phyloP scores from a whole-genome alignment of 2,113 vertebrate species.

The Cnemophilus loriae region DNA sequence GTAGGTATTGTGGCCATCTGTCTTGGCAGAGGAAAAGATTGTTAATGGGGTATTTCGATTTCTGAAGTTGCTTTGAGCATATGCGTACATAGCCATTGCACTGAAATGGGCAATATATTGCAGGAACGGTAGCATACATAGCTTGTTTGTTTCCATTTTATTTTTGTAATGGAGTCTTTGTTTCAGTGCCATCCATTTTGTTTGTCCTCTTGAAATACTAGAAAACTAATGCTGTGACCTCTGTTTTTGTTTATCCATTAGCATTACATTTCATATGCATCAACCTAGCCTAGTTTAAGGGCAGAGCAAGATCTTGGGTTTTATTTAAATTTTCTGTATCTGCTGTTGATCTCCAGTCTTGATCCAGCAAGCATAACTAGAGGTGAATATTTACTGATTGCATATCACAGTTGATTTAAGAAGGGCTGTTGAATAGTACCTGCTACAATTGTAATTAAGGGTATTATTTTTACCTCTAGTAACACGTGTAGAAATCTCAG shows the following conservation, averaged over 20 bases:
- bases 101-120: not conserved
- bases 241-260: not conserved
- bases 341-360: not conserved
- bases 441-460: not conserved
- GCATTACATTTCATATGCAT: not conserved
- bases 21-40: not conserved
- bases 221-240: not conserved
- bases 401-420: not conserved
- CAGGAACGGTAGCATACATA: not conserved
- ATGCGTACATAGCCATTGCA: not conserved
- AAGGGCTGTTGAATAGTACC: not conserved
- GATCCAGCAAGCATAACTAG: not conserved
- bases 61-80: not conserved
- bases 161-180: not conserved
- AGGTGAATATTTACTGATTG: not conserved
- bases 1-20: not conserved
- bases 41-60: not conserved
- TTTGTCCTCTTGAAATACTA: not conserved
- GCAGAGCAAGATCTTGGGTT: not conserved
- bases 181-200: not conserved
- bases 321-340: not conserved
- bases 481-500: not conserved
- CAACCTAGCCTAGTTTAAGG: not conserved
- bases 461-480: not conserved
- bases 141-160: not conserved